Conservation (phyloP, 2,797 vertebrate genomes). For the Rhabdophis nuchalis region DNA sequence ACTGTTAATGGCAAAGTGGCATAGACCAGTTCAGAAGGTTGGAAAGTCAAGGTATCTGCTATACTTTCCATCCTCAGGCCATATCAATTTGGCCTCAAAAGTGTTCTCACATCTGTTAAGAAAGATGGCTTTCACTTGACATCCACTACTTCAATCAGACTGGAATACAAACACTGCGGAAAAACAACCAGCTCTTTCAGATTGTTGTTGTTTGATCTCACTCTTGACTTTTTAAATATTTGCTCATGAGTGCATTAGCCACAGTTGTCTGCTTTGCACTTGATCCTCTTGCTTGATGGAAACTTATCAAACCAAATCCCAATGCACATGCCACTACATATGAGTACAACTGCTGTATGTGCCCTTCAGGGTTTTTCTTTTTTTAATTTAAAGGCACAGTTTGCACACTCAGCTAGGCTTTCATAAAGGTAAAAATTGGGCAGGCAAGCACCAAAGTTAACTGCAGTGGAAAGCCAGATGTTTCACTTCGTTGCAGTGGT, state of each 20-base stretch:
- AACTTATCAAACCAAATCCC: constrained; percentile 36
- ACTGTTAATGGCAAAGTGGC: background rate
- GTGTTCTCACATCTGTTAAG: background rate
- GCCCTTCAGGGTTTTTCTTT: constrained; percentile 48
- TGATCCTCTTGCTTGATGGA: constrained; percentile 43
- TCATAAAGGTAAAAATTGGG: constrained; percentile 47
- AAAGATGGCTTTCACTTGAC: background rate
- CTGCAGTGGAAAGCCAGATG: constrained; percentile 43
- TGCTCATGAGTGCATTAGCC: constrained; percentile 47
- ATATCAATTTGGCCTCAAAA: background rate
- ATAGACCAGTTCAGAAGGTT: background rate
- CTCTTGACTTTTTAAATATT: constrained; percentile 39
- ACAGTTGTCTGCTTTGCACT: constrained; percentile 47
- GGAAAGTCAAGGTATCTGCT: background rate
- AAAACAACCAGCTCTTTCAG: background rate
- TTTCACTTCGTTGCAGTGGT: constrained; percentile 38
- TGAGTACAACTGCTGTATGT: constrained; percentile 41
- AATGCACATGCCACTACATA: constrained; percentile 20
- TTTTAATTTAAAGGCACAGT: constrained; percentile 60
- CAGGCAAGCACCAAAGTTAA: constrained; percentile 46
- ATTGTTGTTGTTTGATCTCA: constrained; percentile 20
- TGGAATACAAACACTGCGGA: background rate
- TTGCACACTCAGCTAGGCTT: constrained; percentile 47
- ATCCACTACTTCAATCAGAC: background rate
- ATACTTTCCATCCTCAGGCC: background rate